phyloP scores from a whole-genome alignment of 2,113 vertebrate genomes.

The Aspidoscelis tigris region DNA sequence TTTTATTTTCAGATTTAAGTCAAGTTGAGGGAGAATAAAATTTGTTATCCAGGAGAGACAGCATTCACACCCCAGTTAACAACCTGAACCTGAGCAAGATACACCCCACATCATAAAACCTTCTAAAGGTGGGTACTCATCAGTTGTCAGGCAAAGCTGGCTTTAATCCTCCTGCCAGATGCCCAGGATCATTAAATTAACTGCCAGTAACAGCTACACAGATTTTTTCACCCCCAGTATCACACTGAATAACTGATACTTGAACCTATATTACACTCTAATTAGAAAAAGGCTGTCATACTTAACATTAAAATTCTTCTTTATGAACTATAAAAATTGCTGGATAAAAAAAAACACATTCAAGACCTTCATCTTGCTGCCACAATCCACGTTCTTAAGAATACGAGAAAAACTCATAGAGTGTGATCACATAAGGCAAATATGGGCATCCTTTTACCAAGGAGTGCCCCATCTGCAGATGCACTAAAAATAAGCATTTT shows the following conservation, averaged over 20 bases:
- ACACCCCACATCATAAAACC: constrained; percentile 4
- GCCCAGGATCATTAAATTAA: not conserved
- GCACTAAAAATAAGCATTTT: no score
- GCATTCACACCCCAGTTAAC: not conserved
- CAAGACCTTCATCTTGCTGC: no score
- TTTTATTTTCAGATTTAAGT: constrained; percentile 1
- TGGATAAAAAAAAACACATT: no score
- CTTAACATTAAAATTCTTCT: not conserved
- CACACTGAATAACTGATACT: not conserved
- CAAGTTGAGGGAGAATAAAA: not conserved
- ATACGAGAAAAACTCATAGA: no score
- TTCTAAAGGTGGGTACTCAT: not conserved
- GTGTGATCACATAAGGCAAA: no score
- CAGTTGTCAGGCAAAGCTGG: not conserved
- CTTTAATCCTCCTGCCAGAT: not conserved
- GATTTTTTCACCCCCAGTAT: not conserved
- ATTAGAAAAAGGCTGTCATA: not conserved
- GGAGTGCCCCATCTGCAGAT: no score
- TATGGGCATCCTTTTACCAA: no score
- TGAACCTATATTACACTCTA: not conserved
- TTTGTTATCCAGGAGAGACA: constrained; percentile 10
- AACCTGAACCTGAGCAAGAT: constrained; percentile 18
- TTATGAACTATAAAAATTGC: not conserved
- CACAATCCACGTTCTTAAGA: no score
- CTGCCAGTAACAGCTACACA: not conserved